phyloP scores from a whole-genome alignment of 2,797 vertebrate genomes.

The Notamacropus eugenii region DNA sequence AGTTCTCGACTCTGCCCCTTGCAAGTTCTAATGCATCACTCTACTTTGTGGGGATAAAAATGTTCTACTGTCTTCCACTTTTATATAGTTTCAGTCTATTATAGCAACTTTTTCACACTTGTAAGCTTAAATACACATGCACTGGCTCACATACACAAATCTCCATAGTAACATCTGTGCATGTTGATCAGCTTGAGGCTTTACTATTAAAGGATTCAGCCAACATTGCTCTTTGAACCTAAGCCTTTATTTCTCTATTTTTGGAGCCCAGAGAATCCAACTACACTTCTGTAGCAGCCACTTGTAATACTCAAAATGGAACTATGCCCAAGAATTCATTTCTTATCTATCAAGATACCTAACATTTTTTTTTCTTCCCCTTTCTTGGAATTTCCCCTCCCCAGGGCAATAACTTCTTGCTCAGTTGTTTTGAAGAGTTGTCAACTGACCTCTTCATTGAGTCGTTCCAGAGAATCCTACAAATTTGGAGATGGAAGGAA shows the following conservation, averaged over 20 bases:
- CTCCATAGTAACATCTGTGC: conserved; percentile 83
- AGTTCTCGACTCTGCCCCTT: conserved; percentile 57
- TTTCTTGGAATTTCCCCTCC: conserved; percentile 11
- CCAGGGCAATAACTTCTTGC: neutral
- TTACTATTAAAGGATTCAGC: conserved; percentile 60
- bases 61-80: conserved; percentile 63
- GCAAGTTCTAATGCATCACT: conserved; percentile 59
- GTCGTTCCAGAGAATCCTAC: neutral
- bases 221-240: conserved; percentile 44
- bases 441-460: neutral
- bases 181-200: conserved; percentile 69
- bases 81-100: conserved; percentile 55
- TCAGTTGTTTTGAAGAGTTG: neutral
- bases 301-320: neutral
- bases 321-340: neutral
- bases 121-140: conserved; percentile 73
- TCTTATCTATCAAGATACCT: neutral
- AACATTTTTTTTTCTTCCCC: neutral
- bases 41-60: conserved; percentile 40
- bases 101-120: conserved; percentile 76
- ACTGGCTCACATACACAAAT: conserved; percentile 60
- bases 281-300: conserved; percentile 15
- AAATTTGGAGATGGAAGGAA: neutral
- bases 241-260: conserved; percentile 13
- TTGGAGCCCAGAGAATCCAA: neutral